Base-by-base conservation (phyloP, 2,113 vertebrate species). In the Apeltes quadracus region DNA sequence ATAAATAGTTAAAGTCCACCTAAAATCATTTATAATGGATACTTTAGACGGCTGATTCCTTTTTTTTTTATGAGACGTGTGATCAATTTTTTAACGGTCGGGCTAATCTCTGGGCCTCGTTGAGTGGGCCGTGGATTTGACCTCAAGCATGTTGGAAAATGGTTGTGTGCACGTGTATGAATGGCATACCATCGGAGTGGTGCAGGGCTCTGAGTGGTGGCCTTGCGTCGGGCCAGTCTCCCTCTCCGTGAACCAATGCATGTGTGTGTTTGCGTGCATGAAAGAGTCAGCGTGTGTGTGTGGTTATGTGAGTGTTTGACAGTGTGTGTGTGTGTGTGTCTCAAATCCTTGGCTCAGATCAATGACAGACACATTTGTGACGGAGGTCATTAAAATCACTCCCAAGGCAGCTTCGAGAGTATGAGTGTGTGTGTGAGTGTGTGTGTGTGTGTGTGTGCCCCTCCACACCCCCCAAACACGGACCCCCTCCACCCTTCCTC, bases 1-100 rank as follows among this genome's bases (percentile, higher is more conserved):
- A 95, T 96, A 95, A 96, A 95, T 94, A 88, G 87, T 94, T 95
- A 92, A 94, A 93, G 87, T 92, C 89, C 68, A 91, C 71, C 76
- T 88, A 89, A 85, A 80, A 90, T 92, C 90, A 93, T 91, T 84
- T 90, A 82, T 85, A 91, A 94, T 94, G 82, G 82, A 80, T 94
- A 90, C 81, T 89, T 92, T 86, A 83, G 75, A 85, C 62, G 74
- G 10, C 70, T 71, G 56, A 82, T 83, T 83, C 70, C 12, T 69
- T 61, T 36, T 81, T 75, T 38, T 67, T 65, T 13, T 25, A 14
- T 79, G 72, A 84, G 53, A 91, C 89, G 53, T 87, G 69, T 63
- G 89, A 93, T 96, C 87, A 76, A 93, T 95, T 91, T 83, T 95
- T 95, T 94, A 94, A 95, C 91, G 86, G 83, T 79, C 50, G 58